These are phyloP conservation scores for Protodeltote pygarga DNA, from an alignment of 2,888 invertebrate genomes.

Conservation along the genomic window DNA sequence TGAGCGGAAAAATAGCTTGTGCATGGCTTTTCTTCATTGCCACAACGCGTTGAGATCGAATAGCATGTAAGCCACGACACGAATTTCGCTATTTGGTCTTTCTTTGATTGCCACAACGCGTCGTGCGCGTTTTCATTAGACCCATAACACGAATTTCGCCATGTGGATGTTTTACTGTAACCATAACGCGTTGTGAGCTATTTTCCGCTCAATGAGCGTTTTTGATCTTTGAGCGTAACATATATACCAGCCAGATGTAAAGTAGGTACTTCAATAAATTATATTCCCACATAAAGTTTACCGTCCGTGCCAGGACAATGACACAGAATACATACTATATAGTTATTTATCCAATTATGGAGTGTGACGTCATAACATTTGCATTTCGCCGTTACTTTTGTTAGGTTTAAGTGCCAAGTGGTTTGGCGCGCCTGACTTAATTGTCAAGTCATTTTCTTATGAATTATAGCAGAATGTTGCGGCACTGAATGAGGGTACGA, in stretches of 20 bases:
- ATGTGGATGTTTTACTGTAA: too few species aligned
- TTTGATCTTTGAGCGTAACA: too few species aligned
- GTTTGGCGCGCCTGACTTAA: constrained; percentile 58
- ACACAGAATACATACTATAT: constrained; percentile 45
- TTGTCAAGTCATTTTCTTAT: constrained; percentile 53
- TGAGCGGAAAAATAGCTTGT: too few species aligned
- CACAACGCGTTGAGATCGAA: too few species aligned
- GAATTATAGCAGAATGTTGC: constrained; percentile 32
- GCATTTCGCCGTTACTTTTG: constrained; percentile 60
- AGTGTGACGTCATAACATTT: constrained; percentile 70
- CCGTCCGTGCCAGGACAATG: constrained; percentile 41
- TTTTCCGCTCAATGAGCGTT: too few species aligned
- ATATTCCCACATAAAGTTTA: constrained; percentile 31
- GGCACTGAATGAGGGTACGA: constrained; percentile 14
- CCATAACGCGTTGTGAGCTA: too few species aligned
- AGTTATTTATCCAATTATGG: constrained; percentile 45
- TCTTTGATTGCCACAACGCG: too few species aligned
- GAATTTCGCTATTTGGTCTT: too few species aligned
- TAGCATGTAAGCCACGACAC: too few species aligned
- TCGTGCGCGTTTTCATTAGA: too few species aligned
- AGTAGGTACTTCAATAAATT: background rate
- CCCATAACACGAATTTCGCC: too few species aligned
- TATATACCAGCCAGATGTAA: constrained; percentile 3
- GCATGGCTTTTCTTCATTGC: too few species aligned
- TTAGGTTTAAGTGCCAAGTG: constrained; percentile 63